phyloP scores from a whole-genome alignment of 1,140 invertebrate genomes.

The Papilio dardanus region DNA sequence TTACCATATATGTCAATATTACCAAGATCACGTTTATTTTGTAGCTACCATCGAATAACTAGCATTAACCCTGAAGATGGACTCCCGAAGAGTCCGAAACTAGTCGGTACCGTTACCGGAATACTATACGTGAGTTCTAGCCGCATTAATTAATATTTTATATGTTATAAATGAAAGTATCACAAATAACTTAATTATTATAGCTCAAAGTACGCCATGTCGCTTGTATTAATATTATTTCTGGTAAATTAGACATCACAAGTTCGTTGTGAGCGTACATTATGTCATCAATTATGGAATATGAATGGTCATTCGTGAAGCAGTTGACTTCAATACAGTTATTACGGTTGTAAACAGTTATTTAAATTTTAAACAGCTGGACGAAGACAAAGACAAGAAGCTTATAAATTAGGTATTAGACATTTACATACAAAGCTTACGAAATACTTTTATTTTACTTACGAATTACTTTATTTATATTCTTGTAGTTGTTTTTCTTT shows the following conservation, averaged over 20 bases:
- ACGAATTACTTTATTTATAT: background rate
- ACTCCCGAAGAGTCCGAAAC: too few relatives aligned
- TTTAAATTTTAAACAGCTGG: background rate
- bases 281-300: slow-evolving; percentile 20
- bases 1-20: too few relatives aligned
- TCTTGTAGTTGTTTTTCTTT: too few relatives aligned
- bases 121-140: too few relatives aligned
- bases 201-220: background rate
- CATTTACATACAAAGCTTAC: background rate
- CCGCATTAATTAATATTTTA: too few relatives aligned
- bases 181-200: too few relatives aligned
- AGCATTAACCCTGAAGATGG: too few relatives aligned
- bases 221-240: background rate
- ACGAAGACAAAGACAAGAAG: background rate
- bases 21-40: too few relatives aligned
- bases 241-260: background rate
- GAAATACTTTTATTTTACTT: background rate
- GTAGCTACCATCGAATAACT: too few relatives aligned
- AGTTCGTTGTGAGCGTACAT: background rate
- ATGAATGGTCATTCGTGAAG: background rate
- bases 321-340: slow-evolving; percentile 7
- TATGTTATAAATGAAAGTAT: too few relatives aligned
- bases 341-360: slow-evolving; percentile 20
- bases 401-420: background rate
- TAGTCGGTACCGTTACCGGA: too few relatives aligned